Percentiles rank a stretch among this genome's conserved stretches.
These are phyloP conservation scores for Aradophagus sp. DNA, from an alignment of 1,140 invertebrate genomes.

Conservation along the genomic window DNA sequence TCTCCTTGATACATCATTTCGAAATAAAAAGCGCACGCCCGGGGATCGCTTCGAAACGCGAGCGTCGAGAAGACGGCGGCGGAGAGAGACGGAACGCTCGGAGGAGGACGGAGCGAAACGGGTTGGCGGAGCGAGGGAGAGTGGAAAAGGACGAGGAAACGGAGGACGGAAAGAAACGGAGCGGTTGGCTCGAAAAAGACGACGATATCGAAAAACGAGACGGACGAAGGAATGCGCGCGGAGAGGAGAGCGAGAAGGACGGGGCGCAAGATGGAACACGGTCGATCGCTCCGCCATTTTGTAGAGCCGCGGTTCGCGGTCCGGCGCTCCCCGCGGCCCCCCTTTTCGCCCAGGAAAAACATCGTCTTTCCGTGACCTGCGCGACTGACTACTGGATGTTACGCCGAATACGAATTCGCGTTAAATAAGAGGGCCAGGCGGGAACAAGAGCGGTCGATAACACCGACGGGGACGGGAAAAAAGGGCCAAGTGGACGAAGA, in stretches of 20 bases:
- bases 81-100: slow-evolving; percentile 9
- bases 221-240: not conserved
- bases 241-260: not conserved
- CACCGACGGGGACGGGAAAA: no score
- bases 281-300: slow-evolving; percentile 73
- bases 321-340: slow-evolving; percentile 54
- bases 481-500: no score
- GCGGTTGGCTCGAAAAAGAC: not conserved
- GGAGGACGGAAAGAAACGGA: not conserved
- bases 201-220: no score
- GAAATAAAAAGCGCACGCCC: slow-evolving; percentile 36
- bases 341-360: slow-evolving; percentile 64
- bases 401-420: slow-evolving; percentile 16
- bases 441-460: no score
- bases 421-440: slow-evolving; percentile 7
- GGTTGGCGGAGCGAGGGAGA: not conserved
- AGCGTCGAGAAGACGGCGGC: slow-evolving; percentile 8
- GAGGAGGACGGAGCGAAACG: not conserved
- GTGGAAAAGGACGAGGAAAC: slow-evolving; percentile 2
- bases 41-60: not conserved
- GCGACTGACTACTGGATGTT: slow-evolving; percentile 39
- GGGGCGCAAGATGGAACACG: slow-evolving; percentile 27
- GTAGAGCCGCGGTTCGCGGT: slow-evolving; percentile 59
- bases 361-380: slow-evolving; percentile 60
- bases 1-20: slow-evolving; percentile 39